Evolutionary conservation across 2,113 vertebrate genomes (phyloP).

Genomic region (Melanotaenia duboulayi): DNA sequence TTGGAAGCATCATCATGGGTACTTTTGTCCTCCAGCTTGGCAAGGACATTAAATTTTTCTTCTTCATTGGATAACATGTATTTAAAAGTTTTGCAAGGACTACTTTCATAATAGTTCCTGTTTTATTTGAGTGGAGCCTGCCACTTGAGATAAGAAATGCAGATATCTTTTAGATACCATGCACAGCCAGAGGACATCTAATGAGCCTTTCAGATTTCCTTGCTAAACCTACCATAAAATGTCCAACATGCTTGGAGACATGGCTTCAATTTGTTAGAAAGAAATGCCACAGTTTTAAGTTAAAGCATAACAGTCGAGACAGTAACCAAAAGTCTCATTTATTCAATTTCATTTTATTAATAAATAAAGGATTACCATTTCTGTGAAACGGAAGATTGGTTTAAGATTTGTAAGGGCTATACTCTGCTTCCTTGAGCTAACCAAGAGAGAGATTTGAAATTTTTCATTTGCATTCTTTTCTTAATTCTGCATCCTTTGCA

Average conservation of each 20-base stretch:
- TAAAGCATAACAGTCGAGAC: constrained; percentile 71
- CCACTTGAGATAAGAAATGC: constrained; percentile 79
- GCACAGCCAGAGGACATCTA: constrained; percentile 77
- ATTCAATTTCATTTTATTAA: constrained; percentile 80
- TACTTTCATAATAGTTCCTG: constrained; percentile 73
- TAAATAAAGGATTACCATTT: constrained; percentile 83
- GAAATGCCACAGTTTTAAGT: constrained; percentile 67
- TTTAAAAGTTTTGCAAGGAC: constrained; percentile 76
- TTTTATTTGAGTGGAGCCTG: constrained; percentile 76
- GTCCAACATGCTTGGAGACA: constrained; percentile 58
- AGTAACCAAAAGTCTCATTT: constrained; percentile 68
- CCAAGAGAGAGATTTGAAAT: constrained; percentile 72
- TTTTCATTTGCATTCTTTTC: constrained; percentile 52
- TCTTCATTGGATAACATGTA: constrained; percentile 53
- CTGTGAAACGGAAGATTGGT: constrained; percentile 74
- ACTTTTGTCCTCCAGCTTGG: constrained; percentile 53
- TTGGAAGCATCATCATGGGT: constrained; percentile 55
- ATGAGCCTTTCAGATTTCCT: constrained; percentile 84
- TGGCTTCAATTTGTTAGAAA: constrained; percentile 69
- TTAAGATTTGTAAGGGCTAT: constrained; percentile 64
- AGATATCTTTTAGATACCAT: constrained; percentile 78
- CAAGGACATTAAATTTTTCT: constrained; percentile 73
- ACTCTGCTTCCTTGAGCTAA: constrained; percentile 69
- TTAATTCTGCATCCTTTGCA: constrained; percentile 57
- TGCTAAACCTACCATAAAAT: constrained; percentile 82